A percentile compares a stretch with the other conserved stretches of the same genome.
Conservation (phyloP, 1,140 invertebrate species). For the Drosophila fuyamai region DNA sequence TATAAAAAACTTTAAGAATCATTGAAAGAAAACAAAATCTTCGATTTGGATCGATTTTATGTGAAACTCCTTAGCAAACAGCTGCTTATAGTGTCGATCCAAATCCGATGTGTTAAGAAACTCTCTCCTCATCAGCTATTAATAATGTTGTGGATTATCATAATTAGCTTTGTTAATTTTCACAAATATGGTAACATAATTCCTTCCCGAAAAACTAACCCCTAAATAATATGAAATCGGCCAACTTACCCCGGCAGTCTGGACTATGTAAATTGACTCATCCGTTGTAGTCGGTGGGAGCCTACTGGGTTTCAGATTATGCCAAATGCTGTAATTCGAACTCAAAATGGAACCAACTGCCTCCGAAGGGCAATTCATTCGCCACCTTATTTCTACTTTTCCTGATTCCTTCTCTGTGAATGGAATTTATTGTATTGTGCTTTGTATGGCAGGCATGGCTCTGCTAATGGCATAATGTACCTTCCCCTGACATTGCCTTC, state of each 20-base stretch:
- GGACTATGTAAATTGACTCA: slow-evolving; percentile 56
- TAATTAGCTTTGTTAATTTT: slow-evolving; percentile 43
- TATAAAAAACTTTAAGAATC: neutral
- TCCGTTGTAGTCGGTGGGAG: slow-evolving; percentile 22
- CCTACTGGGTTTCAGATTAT: slow-evolving; percentile 59
- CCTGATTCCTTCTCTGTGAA: slow-evolving; percentile 33
- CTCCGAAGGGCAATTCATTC: slow-evolving; percentile 11
- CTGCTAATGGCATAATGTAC: slow-evolving; percentile 80
- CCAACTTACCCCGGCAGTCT: neutral
- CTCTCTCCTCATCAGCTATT: slow-evolving; percentile 4
- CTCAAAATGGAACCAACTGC: slow-evolving; percentile 37
- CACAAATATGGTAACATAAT: slow-evolving; percentile 31
- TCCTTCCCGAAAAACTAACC: slow-evolving; percentile 20
- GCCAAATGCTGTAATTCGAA: slow-evolving; percentile 71
- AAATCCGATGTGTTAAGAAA: no score
- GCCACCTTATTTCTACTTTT: slow-evolving; percentile 38
- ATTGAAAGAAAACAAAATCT: neutral
- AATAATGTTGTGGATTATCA: slow-evolving; percentile 28
- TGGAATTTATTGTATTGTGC: slow-evolving; percentile 62
- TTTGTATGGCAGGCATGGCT: slow-evolving; percentile 15
- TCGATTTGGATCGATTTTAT: no score
- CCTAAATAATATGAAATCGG: slow-evolving; percentile 18
- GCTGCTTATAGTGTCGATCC: neutral
- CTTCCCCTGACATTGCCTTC: slow-evolving; percentile 44
- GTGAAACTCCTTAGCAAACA: neutral